A percentile compares a stretch with the other conserved stretches of the same genome.
Evolutionary conservation across 2,888 invertebrate genomes (phyloP).

Genomic region (Smittia aterrima): DNA sequence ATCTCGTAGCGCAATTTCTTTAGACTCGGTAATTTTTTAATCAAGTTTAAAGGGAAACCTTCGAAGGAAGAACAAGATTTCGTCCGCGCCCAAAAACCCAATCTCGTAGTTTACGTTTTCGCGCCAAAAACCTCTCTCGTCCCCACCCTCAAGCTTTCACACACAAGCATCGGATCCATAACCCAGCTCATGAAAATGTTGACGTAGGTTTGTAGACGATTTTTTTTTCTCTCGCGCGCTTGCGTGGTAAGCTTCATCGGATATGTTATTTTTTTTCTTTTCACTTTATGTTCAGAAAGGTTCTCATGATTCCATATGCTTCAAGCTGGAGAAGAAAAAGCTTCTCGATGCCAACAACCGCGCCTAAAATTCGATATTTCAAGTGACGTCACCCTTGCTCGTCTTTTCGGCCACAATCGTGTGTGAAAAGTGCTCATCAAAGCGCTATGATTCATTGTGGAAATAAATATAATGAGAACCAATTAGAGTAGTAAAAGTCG

Average conservation of each 20-base stretch:
- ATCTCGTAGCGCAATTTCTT: background rate
- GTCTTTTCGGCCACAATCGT: background rate
- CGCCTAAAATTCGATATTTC: slow-evolving; percentile 35
- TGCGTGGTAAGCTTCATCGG: slow-evolving; percentile 15
- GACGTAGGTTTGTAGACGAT: slow-evolving; percentile 37
- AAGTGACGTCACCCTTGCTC: slow-evolving; percentile 30
- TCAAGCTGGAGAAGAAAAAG: background rate
- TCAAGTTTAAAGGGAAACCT: background rate
- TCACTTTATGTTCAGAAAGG: background rate
- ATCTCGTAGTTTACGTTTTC: slow-evolving; percentile 27
- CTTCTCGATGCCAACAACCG: slow-evolving; percentile 36
- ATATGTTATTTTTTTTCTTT: slow-evolving; percentile 26
- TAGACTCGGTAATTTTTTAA: background rate
- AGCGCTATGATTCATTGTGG: slow-evolving; percentile 19
- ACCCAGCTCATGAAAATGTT: slow-evolving; percentile 34
- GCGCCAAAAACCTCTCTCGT: slow-evolving; percentile 30
- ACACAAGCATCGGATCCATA: slow-evolving; percentile 19
- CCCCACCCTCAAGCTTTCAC: background rate
- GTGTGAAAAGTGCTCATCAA: background rate
- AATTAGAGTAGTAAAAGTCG: slow-evolving; percentile 37
- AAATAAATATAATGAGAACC: slow-evolving; percentile 35
- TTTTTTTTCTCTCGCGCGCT: slow-evolving; percentile 15
- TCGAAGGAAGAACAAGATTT: background rate
- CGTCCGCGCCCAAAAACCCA: background rate
- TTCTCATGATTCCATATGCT: slow-evolving; percentile 39